phyloP scores from a whole-genome alignment of 2,113 vertebrate species.

The Uria aalge region DNA sequence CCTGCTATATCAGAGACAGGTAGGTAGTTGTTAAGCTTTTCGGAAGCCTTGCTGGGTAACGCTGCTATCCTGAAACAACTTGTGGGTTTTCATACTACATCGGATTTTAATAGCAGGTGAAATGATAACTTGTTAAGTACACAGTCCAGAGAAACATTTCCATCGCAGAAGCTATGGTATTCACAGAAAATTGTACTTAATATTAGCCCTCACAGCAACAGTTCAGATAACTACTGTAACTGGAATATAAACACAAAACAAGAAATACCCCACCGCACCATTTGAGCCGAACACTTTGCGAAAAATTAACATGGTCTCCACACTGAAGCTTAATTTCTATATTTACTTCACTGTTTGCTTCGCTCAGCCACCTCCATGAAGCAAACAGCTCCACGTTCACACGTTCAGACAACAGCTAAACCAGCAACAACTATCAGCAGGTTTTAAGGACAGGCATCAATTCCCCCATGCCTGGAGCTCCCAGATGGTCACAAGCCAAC shows the following conservation, averaged over 20 bases:
- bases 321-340: background rate
- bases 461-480: background rate
- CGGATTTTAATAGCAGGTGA: background rate
- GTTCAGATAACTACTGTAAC: background rate
- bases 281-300: background rate
- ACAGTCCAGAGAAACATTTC: background rate
- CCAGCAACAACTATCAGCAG: background rate
- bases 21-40: background rate
- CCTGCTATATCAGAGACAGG: background rate
- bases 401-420: background rate
- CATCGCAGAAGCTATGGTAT: background rate
- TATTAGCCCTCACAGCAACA: background rate
- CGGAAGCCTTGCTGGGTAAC: background rate
- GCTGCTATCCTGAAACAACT: background rate
- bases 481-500: background rate
- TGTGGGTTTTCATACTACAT: accelerated
- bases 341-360: background rate
- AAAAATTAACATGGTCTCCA: background rate
- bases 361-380: background rate
- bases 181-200: background rate
- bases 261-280: background rate
- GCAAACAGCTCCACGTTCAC: background rate
- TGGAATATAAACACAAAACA: background rate
- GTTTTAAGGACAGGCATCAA: background rate
- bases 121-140: background rate